Evolutionary conservation across 2,888 invertebrate species (phyloP).

Genomic region (Phaonia tiefii): DNA sequence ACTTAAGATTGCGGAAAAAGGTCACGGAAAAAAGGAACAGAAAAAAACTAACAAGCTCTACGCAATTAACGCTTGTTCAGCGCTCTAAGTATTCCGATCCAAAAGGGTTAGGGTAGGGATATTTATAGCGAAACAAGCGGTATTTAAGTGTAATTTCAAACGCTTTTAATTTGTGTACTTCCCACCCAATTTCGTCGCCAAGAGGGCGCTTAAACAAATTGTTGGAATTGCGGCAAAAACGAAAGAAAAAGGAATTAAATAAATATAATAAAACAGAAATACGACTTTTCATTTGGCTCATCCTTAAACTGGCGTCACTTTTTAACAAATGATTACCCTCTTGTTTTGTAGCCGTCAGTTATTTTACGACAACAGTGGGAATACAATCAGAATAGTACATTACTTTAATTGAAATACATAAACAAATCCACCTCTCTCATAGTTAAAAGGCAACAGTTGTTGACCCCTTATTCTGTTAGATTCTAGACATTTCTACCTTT

Average conservation of each 20-base stretch:
- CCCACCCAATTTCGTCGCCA: constrained; percentile 12
- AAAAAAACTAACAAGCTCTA: constrained; percentile 54
- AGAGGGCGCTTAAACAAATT: neutral
- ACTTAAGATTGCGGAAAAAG: constrained; percentile 59
- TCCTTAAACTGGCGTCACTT: constrained; percentile 54
- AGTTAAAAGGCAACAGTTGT: too few relatives aligned
- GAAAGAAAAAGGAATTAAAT: constrained; percentile 5
- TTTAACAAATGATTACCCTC: constrained; percentile 57
- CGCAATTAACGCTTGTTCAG: constrained; percentile 58
- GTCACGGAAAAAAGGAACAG: constrained; percentile 58
- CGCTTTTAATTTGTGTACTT: constrained; percentile 32
- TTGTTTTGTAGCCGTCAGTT: constrained; percentile 45
- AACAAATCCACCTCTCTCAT: too few relatives aligned
- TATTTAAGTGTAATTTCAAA: constrained; percentile 57
- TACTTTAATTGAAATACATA: neutral
- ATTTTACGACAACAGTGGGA: constrained; percentile 36
- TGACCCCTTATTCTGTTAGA: too few relatives aligned
- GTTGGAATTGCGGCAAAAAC: neutral
- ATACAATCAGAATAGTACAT: neutral
- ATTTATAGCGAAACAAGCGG: constrained; percentile 7
- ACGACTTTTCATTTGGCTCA: constrained; percentile 1
- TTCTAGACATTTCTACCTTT: too few relatives aligned
- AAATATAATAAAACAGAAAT: constrained; percentile 17
- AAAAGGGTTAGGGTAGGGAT: neutral
- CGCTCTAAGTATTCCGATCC: neutral